Conservation (phyloP, 2,797 vertebrate genomes). For the Brachyalestes nurse region DNA sequence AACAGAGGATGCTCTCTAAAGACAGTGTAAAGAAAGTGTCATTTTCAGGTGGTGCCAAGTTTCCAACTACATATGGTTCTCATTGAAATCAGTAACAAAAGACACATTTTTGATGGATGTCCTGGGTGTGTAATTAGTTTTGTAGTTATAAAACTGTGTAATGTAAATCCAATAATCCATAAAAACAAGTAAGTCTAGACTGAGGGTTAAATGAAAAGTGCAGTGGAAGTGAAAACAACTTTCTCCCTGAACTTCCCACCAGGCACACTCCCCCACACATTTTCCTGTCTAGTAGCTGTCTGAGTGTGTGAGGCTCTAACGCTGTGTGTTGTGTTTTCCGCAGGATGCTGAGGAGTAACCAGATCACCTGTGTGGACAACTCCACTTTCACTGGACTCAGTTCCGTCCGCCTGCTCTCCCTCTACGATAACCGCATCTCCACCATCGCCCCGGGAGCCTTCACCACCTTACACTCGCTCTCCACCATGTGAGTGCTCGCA, state of each 20-base stretch:
- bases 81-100: too few species aligned
- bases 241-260: background rate
- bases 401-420: conserved; percentile 93
- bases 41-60: too few species aligned
- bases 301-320: background rate
- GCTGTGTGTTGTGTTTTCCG: conserved; percentile 3
- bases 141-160: too few species aligned
- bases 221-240: too few species aligned
- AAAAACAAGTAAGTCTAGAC: too few species aligned
- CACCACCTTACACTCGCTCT: conserved; percentile 92
- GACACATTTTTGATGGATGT: too few species aligned
- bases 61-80: too few species aligned
- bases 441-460: conserved; percentile 93
- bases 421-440: conserved; percentile 96
- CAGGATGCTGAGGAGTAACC: conserved; percentile 97
- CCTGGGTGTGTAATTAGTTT: too few species aligned
- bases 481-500: conserved; percentile 87
- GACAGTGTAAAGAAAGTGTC: too few species aligned
- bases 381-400: conserved; percentile 93
- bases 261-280: background rate
- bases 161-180: too few species aligned
- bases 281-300: background rate
- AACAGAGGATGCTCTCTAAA: too few species aligned
- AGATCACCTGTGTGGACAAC: conserved; percentile 95
- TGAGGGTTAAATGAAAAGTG: too few species aligned